Evolutionary conservation across 1,140 invertebrate species (phyloP).

Genomic region (Pseudomyrmex cubaensis): DNA sequence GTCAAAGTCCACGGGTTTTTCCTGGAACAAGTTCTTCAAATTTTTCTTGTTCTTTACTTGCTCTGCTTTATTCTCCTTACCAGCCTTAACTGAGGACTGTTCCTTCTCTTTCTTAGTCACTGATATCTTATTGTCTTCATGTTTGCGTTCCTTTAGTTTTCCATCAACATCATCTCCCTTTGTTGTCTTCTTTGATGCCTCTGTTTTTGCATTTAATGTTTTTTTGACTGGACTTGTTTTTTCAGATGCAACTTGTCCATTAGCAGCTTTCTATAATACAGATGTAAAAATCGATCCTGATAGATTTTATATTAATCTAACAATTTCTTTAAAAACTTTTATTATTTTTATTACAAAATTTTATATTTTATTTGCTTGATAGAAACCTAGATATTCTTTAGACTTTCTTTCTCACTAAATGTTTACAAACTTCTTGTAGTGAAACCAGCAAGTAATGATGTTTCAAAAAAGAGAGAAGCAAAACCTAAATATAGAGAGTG

Average conservation of each 20-base stretch:
- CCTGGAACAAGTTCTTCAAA: constrained; percentile 85
- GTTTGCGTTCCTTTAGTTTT: constrained; percentile 85
- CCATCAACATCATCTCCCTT: constrained; percentile 81
- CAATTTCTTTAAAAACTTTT: neutral
- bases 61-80: constrained; percentile 85
- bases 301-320: neutral
- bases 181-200: constrained; percentile 78
- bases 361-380: neutral
- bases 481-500: neutral
- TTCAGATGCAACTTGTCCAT: constrained; percentile 83
- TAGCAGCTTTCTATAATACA: constrained; percentile 83
- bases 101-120: constrained; percentile 82
- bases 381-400: neutral
- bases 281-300: neutral
- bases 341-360: neutral
- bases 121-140: constrained; percentile 82
- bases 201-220: constrained; percentile 81
- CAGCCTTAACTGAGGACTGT: constrained; percentile 79
- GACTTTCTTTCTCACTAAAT: neutral
- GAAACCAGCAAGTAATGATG: neutral
- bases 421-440: too few species aligned
- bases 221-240: constrained; percentile 86
- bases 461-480: neutral
- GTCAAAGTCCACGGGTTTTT: constrained; percentile 90
- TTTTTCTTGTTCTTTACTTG: constrained; percentile 86